Conservation (phyloP, 2,113 vertebrate genomes). For the Hucho hucho region DNA sequence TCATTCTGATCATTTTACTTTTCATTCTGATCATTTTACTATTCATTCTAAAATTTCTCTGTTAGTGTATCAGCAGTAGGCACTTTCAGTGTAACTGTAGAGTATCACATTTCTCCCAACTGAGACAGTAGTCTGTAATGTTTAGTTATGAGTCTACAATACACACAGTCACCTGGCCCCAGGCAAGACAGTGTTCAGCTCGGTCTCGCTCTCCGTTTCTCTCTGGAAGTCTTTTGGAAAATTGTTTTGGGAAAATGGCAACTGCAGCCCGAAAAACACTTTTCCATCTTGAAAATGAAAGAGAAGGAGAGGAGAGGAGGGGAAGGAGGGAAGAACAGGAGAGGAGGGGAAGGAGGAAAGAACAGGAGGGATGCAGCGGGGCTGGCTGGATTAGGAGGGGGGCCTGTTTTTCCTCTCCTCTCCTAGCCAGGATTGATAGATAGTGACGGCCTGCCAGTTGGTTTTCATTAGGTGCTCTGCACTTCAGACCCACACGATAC, state of each 20-base stretch:
- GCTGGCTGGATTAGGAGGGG: slow-evolving; percentile 55
- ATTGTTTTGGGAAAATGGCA: slow-evolving; percentile 24
- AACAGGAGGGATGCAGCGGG: slow-evolving; percentile 44
- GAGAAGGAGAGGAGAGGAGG: slow-evolving; percentile 32
- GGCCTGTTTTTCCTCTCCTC: slow-evolving; percentile 62
- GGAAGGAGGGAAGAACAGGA: slow-evolving; percentile 3
- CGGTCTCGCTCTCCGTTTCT: neutral
- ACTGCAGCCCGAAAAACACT: slow-evolving; percentile 31
- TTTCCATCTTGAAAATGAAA: slow-evolving; percentile 48
- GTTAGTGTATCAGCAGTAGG: too few species aligned
- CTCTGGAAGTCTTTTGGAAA: slow-evolving; percentile 14
- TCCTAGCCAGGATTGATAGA: slow-evolving; percentile 60
- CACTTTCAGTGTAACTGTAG: too few species aligned
- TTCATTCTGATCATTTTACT: too few species aligned
- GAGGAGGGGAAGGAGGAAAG: slow-evolving; percentile 18
- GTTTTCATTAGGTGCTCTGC: slow-evolving; percentile 73
- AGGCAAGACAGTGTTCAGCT: too few species aligned
- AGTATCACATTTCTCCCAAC: too few species aligned
- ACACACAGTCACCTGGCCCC: too few species aligned
- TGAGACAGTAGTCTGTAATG: too few species aligned
- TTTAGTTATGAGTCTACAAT: too few species aligned
- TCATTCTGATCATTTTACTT: too few species aligned
- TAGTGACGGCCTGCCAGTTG: slow-evolving; percentile 77
- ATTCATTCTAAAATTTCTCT: too few species aligned
- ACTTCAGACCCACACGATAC: slow-evolving; percentile 54